Conservation (phyloP, 2,797 vertebrate genomes). For the Lithobates sylvaticus region DNA sequence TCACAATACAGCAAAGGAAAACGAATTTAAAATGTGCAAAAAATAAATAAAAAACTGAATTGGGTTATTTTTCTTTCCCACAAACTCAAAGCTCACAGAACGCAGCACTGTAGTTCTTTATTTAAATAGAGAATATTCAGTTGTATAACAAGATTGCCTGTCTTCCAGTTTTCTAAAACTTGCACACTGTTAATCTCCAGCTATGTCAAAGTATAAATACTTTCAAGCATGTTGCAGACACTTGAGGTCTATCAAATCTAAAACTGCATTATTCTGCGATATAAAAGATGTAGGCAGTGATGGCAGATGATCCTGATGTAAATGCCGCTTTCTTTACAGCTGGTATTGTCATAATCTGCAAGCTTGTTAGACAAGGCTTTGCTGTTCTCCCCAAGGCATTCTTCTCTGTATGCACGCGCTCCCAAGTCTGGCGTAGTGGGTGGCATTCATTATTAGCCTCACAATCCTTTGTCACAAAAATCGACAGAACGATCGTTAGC, state of each 20-base stretch:
- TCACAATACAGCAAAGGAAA: neutral
- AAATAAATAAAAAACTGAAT: no score
- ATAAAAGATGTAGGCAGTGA: constrained; percentile 5
- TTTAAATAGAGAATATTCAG: neutral
- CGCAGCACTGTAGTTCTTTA: neutral
- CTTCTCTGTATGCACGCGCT: constrained; percentile 9
- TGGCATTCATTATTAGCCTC: constrained; percentile 35
- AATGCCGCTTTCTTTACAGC: constrained; percentile 22
- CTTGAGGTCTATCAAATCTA: neutral
- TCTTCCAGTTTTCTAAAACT: neutral
- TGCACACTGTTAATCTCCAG: neutral
- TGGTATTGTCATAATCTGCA: constrained; percentile 31
- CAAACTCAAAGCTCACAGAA: neutral
- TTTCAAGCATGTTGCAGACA: neutral
- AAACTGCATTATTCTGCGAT: neutral
- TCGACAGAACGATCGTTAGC: constrained; percentile 3
- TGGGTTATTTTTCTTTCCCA: no score
- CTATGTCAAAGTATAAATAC: neutral
- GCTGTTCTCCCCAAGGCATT: constrained; percentile 29
- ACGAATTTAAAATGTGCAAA: neutral
- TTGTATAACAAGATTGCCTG: neutral
- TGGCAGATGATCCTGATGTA: constrained; percentile 17
- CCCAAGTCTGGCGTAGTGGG: constrained; percentile 11
- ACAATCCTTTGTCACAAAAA: constrained; percentile 23
- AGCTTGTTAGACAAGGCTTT: constrained; percentile 32